A percentile compares a stretch with the other conserved stretches of the same genome.
Conservation (phyloP, 2,113 vertebrate genomes). For the Mustela lutreola region DNA sequence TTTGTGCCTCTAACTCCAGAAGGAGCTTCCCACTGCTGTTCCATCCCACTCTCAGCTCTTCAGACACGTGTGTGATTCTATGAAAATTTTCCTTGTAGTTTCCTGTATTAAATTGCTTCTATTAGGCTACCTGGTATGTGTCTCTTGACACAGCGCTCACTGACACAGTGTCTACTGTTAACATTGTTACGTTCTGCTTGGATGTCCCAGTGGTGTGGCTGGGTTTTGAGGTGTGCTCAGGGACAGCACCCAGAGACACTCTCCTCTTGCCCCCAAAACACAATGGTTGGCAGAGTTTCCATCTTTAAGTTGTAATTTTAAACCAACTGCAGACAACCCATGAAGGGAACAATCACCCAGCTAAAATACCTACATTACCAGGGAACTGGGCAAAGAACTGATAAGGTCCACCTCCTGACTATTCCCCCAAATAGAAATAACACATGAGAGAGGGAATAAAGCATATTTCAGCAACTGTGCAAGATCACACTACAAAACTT, state of each 20-base stretch:
- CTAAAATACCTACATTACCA: neutral
- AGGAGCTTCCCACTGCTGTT: neutral
- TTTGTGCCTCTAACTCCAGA: neutral
- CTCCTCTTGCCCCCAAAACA: neutral
- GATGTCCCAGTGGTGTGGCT: neutral
- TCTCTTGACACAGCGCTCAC: neutral
- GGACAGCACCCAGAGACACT: neutral
- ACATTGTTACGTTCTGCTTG: neutral
- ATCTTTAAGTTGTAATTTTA: neutral
- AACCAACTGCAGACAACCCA: neutral
- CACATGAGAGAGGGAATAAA: fast-evolving
- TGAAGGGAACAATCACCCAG: neutral
- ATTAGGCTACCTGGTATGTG: neutral
- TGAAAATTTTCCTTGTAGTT: neutral
- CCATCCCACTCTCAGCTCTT: neutral
- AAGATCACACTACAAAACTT: neutral
- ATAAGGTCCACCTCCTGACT: neutral
- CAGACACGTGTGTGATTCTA: neutral
- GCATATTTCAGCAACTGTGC: neutral
- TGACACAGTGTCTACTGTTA: neutral
- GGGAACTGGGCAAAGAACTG: neutral
- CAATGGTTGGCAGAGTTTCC: neutral
- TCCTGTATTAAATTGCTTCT: neutral
- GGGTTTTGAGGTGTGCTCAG: neutral
- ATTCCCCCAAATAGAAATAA: neutral